Evolutionary conservation across 2,113 vertebrate species (phyloP), one percentile per base, ranked within the genome.

Genomic region (Bostrychus sinensis): DNA sequence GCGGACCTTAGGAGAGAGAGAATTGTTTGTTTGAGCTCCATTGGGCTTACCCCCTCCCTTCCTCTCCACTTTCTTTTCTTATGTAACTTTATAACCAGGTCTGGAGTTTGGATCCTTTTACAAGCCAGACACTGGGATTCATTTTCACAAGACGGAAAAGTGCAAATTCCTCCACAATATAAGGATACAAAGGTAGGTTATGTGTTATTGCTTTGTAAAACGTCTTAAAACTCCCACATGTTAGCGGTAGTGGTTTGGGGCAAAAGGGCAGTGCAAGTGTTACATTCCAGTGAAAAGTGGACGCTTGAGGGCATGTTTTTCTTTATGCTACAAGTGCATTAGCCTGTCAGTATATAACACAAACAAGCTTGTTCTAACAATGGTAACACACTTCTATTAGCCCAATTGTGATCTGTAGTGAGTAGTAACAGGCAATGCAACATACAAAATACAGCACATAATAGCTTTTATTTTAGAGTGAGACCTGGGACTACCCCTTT

Each of bases 1-100:
- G 19, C 0, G 41, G 64, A 8, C 54, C 46, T 13, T 23, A 5
- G n/a, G 56, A 10, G 2, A 32, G 30, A 28, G n/a, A 28, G 43
- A 54, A 30, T 2, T 9, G 7, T 23, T 20, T 62, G 8, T 38
- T 61, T 70, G 32, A 48, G 56, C 30, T 62, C 63, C 66, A 8
- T 25, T 73, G 39, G 39, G 46, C 36, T 43, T 5, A 10, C 20
- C 56, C 20, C 23, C 71, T 41, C 22, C 75, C 3, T 51, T 51
- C 78, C 62, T 36, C 30, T 37, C 42, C 42, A 12, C 36, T 43
- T 0, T 14, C 23, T 19, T n/a, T 59, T 32, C 58, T 83, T 73
- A 75, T 68, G 63, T 36, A 87, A 86, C 65, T 51, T 22, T 58
- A n/a, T 39, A 60, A 59, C 54, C 28, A 2, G 66, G 57, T 53